Evolutionary conservation across 1,140 invertebrate genomes (phyloP).

Genomic region (Pogonomyrmex barbatus): DNA sequence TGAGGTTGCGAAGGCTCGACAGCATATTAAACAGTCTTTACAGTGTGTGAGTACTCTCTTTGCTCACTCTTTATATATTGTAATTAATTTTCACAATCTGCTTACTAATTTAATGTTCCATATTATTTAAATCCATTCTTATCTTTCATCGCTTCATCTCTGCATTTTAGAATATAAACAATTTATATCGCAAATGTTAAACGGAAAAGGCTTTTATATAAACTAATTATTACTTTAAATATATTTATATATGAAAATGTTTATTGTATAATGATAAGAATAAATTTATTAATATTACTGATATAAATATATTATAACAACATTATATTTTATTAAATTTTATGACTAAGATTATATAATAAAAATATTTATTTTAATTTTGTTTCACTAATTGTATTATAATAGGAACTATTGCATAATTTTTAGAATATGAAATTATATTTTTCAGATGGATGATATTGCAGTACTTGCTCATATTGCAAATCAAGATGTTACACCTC

Average conservation of each 20-base stretch:
- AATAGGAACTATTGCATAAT: not conserved
- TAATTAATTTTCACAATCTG: slow-evolving; percentile 70
- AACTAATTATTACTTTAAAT: not conserved
- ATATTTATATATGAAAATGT: not conserved
- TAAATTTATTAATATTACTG: not conserved
- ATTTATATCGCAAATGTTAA: slow-evolving; percentile 11
- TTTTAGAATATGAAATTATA: slow-evolving; percentile 26
- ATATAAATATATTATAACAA: not conserved
- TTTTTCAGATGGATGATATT: slow-evolving; percentile 83
- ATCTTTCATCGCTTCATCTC: slow-evolving; percentile 35
- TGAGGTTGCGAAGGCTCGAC: slow-evolving; percentile 87
- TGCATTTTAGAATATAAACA: slow-evolving; percentile 27
- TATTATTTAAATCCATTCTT: slow-evolving; percentile 44
- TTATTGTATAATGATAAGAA: not conserved
- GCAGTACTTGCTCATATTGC: slow-evolving; percentile 70
- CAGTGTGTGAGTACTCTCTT: slow-evolving; percentile 86
- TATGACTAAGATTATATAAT: not conserved
- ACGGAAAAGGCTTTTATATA: slow-evolving; percentile 5
- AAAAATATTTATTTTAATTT: slow-evolving; percentile 17
- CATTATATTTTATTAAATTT: not conserved
- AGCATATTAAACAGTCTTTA: slow-evolving; percentile 87
- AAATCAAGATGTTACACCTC: slow-evolving; percentile 72
- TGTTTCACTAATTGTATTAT: not conserved
- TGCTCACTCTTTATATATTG: slow-evolving; percentile 64
- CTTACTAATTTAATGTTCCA: slow-evolving; percentile 71